These are phyloP conservation scores for Drosophila colorata DNA, from an alignment of 2,888 invertebrate genomes.

Conservation along the genomic window DNA sequence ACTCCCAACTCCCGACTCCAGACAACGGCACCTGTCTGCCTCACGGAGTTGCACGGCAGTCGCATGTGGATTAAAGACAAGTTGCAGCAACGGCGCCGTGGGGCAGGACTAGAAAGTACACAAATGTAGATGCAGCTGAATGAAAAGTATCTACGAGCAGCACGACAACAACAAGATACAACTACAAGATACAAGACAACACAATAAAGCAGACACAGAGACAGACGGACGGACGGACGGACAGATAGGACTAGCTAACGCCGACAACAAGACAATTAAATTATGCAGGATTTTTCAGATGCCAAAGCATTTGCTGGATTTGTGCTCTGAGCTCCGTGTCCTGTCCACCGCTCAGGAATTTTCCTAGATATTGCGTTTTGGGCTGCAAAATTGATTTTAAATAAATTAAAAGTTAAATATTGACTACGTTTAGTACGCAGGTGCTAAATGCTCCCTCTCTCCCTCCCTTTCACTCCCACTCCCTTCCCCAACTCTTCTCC, in stretches of 20 bases:
- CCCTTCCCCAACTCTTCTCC: not conserved
- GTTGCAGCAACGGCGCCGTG: conserved; percentile 44
- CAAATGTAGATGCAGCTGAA: conserved; percentile 28
- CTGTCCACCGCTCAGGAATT: conserved; percentile 6
- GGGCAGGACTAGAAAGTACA: conserved; percentile 37
- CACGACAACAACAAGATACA: conserved; percentile 22
- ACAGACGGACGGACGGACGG: conserved; percentile 4
- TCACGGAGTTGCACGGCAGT: conserved; percentile 19
- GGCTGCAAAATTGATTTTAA: conserved; percentile 66
- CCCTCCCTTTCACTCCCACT: not conserved
- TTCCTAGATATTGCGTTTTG: conserved; percentile 18
- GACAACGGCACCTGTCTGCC: conserved; percentile 43
- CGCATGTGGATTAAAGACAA: conserved; percentile 55
- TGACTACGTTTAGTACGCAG: conserved; percentile 46
- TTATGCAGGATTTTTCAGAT: conserved; percentile 68
- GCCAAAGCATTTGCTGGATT: conserved; percentile 31
- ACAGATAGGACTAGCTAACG: conserved; percentile 37
- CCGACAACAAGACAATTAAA: conserved; percentile 72
- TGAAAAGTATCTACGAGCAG: conserved; percentile 31
- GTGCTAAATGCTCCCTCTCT: conserved; percentile 30
- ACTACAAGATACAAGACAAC: conserved; percentile 18
- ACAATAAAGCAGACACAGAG: conserved; percentile 3
- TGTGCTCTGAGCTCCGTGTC: not conserved
- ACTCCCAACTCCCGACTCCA: not conserved
- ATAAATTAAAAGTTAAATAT: conserved; percentile 74